Base-by-base conservation (phyloP, 2,113 vertebrate species). In the Pristiophorus japonicus region DNA sequence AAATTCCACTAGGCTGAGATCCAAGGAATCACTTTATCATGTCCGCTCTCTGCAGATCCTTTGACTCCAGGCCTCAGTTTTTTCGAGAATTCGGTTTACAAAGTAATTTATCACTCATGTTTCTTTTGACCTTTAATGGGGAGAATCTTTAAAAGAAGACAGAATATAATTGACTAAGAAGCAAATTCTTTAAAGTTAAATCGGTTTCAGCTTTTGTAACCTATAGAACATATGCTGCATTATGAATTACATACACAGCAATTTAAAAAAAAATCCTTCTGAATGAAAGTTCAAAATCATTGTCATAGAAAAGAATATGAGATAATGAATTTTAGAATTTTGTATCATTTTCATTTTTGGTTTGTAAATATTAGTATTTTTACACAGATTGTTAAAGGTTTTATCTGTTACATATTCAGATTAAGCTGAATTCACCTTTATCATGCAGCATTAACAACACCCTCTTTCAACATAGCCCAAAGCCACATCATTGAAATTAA, bases 141-240 rank as follows among this genome's bases (percentile, higher is more conserved):
- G 66, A 94, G 91, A 66, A 94, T 94, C 62, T 94, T 94, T 42
- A 94, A 45, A 22, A 87, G 38, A 94, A 94, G n/a, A 94, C 63
- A 66, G 38, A 94, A 94, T 45, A 94, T 94, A 94, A 94, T 66
- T 94, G 91, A 67, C 87, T 94, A 42, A 66, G 91, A 67, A 94
- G 91, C 63, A 94, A 94, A 94, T 67, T 27, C 34, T 94, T 93
- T 67, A 42, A 65, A 45, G 38, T 94, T 66, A 45, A 94, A 94
- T 94, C 63, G 1, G n/a, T 94, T 94, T 94, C 91, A 24, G 27
- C 20, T 66, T 66, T 94, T 42, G 38, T 45, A 66, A 94, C 38
- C 65, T 94, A 94, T 59, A 16, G 20, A 47, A 90, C 87, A 59
- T 90, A 27, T 8, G 27, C 42, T 22, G 47, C 27, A 88, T 87